A percentile compares a stretch with the other conserved stretches of the same genome.
Evolutionary conservation across 2,797 vertebrate species (phyloP).

Genomic region (Gymnodraco acuticeps): DNA sequence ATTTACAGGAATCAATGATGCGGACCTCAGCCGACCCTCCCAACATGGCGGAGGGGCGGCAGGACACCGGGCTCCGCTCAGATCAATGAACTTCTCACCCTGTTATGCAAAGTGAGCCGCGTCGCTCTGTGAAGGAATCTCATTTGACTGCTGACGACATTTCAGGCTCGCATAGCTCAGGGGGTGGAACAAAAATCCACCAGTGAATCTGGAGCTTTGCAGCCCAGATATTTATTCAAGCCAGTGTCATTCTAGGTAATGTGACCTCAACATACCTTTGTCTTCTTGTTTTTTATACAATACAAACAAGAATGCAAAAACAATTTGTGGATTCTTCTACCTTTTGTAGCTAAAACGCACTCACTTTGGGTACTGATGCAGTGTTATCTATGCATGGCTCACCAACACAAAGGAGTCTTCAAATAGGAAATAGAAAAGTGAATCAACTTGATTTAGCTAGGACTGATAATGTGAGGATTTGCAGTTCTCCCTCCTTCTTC

Average conservation of each 20-base stretch:
- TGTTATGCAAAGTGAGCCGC: conserved; percentile 58
- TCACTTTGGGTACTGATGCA: conserved; percentile 1
- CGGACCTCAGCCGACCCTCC: conserved; percentile 42
- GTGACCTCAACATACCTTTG: background rate
- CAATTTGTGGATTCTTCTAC: background rate
- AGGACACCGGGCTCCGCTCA: conserved; percentile 44
- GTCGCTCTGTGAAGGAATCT: conserved; percentile 45
- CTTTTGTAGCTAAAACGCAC: background rate
- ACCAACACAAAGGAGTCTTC: conserved; percentile 16
- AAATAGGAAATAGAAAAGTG: too few species aligned
- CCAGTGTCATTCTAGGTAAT: background rate
- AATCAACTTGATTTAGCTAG: background rate
- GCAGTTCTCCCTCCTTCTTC: too few species aligned
- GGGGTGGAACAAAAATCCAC: conserved; percentile 28
- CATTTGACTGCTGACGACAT: conserved; percentile 40
- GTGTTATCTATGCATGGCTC: conserved; percentile 13
- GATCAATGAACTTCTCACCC: conserved; percentile 62
- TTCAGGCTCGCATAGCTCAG: conserved; percentile 30
- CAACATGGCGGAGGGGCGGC: conserved; percentile 29
- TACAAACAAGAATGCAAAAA: background rate
- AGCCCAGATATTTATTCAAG: conserved; percentile 19
- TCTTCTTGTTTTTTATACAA: background rate
- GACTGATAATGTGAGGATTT: background rate
- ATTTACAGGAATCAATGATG: conserved; percentile 66
- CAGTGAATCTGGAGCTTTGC: conserved; percentile 18